These are phyloP conservation scores for Melanotaenia boesemani DNA, from an alignment of 2,797 vertebrate species.

Conservation along the genomic window DNA sequence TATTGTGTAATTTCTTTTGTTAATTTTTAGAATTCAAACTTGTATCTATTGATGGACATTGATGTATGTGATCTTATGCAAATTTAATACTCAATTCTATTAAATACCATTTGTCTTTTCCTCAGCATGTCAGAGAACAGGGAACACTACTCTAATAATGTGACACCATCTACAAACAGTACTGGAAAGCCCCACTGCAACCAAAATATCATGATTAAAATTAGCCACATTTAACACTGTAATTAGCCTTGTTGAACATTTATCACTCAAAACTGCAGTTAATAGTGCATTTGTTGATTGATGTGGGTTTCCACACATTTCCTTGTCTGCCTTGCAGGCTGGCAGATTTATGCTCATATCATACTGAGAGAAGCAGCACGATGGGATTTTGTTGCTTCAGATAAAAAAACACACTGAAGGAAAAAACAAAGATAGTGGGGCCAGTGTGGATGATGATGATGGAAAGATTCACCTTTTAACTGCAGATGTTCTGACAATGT, in stretches of 20 bases:
- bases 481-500: constrained; percentile 13
- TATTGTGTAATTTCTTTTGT: background rate
- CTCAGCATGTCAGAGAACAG: background rate
- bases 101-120: background rate
- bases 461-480: constrained; percentile 23
- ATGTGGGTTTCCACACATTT: constrained; percentile 37
- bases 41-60: background rate
- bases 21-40: background rate
- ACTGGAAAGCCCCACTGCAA: constrained; percentile 19
- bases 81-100: background rate
- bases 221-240: constrained; percentile 35
- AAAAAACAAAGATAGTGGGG: constrained; percentile 1
- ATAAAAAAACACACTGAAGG: constrained; percentile 1
- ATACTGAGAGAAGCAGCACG: constrained; percentile 30
- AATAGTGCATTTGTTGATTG: constrained; percentile 35
- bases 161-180: constrained; percentile 7
- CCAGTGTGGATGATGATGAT: constrained; percentile 16
- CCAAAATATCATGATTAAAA: constrained; percentile 37
- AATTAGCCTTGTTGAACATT: constrained; percentile 42
- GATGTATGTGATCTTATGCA: background rate
- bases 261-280: constrained; percentile 40
- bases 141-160: background rate
- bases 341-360: constrained; percentile 33
- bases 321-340: constrained; percentile 33
- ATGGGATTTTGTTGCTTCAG: constrained; percentile 37